Evolutionary conservation across 2,888 invertebrate genomes (phyloP).

Genomic region (Nomada ferruginata): DNA sequence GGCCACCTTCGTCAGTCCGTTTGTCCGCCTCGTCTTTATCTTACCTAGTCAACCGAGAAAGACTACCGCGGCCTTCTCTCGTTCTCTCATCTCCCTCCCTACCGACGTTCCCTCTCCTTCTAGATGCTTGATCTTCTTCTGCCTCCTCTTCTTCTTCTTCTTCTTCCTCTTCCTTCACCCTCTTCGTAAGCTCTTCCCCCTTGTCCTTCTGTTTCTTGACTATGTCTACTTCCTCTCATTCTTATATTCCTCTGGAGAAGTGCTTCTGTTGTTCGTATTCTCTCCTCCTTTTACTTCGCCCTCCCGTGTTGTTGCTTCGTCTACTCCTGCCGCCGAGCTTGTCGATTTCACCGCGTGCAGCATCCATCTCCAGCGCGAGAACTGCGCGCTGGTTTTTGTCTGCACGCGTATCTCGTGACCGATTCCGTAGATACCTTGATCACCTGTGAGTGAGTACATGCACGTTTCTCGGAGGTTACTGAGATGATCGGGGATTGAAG

Average conservation of each 20-base stretch:
- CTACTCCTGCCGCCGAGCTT: constrained; percentile 34
- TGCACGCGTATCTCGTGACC: neutral
- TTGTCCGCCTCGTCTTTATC: constrained; percentile 81
- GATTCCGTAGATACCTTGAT: too few relatives aligned
- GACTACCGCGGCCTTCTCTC: constrained; percentile 74
- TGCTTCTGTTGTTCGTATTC: constrained; percentile 17
- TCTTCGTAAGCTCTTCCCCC: constrained; percentile 16
- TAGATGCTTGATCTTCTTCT: constrained; percentile 25
- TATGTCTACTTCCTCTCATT: constrained; percentile 1
- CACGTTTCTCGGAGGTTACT: too few relatives aligned
- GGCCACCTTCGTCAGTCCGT: constrained; percentile 79
- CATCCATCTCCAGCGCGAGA: constrained; percentile 46
- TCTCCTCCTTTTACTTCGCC: constrained; percentile 18
- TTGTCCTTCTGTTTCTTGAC: neutral
- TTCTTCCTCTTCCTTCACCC: constrained; percentile 28
- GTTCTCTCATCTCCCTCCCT: constrained; percentile 51
- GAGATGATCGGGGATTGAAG: too few relatives aligned
- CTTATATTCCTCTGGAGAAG: constrained; percentile 13
- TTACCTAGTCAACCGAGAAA: constrained; percentile 73
- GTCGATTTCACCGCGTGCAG: constrained; percentile 41
- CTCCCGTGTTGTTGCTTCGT: constrained; percentile 23
- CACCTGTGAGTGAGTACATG: too few relatives aligned
- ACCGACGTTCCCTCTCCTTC: constrained; percentile 32
- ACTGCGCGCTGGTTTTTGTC: constrained; percentile 20
- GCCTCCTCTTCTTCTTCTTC: constrained; percentile 32